phyloP scores from a whole-genome alignment of 2,113 vertebrate genomes.

The Rhynchomys soricoides region DNA sequence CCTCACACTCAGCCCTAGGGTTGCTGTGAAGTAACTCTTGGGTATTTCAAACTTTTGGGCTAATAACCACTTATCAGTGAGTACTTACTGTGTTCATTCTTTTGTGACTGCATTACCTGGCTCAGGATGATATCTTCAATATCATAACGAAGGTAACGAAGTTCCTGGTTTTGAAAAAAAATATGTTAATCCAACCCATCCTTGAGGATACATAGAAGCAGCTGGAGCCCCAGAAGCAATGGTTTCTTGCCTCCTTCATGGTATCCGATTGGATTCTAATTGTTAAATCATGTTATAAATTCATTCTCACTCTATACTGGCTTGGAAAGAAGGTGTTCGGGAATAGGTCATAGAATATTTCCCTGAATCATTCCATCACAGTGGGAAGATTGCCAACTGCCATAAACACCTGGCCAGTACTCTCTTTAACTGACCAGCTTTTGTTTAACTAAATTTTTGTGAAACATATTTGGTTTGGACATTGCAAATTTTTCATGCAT shows the following conservation, averaged over 20 bases:
- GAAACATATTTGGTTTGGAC: neutral
- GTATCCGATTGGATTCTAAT: neutral
- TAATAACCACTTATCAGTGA: too few species aligned
- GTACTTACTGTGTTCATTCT: too few species aligned
- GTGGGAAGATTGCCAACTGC: neutral
- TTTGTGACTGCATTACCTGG: too few species aligned
- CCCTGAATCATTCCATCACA: neutral
- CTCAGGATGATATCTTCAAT: too few species aligned
- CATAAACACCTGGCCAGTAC: neutral
- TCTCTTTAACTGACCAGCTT: neutral
- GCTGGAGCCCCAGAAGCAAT: conserved; percentile 9
- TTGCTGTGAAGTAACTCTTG: too few species aligned
- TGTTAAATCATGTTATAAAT: neutral
- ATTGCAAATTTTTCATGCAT: neutral
- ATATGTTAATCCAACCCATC: neutral
- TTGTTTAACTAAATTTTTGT: neutral
- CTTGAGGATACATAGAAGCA: neutral
- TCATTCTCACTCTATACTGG: neutral
- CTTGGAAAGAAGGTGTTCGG: conserved; percentile 49
- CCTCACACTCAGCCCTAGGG: too few species aligned
- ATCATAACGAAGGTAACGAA: too few species aligned
- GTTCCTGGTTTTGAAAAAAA: neutral
- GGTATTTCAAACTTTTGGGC: too few species aligned
- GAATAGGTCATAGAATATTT: neutral
- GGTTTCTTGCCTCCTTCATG: conserved; percentile 8